These are phyloP conservation scores for Trichonephila inaurata DNA, from an alignment of 1,140 invertebrate species.

Conservation along the genomic window DNA sequence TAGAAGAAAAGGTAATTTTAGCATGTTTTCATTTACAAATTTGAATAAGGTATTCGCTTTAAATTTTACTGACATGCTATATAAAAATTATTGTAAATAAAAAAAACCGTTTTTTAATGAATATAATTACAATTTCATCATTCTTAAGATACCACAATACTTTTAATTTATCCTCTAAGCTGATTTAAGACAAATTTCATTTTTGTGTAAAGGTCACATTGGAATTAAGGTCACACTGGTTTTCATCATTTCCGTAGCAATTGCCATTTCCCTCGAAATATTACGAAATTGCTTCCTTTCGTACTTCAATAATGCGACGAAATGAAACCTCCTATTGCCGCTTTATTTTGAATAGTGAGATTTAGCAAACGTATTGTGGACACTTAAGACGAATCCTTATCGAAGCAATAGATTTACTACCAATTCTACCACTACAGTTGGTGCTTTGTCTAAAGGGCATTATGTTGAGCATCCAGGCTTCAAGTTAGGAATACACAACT, in stretches of 20 bases:
- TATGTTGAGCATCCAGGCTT: not conserved
- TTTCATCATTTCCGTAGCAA: not conserved
- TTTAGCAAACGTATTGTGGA: not conserved
- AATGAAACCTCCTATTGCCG: constrained; percentile 14
- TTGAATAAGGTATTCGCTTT: too few species aligned
- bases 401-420: not conserved
- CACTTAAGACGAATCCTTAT: constrained; percentile 6
- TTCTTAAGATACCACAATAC: too few species aligned
- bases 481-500: not conserved
- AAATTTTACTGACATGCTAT: too few species aligned
- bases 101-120: too few species aligned
- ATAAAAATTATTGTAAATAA: too few species aligned
- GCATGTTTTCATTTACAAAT: too few species aligned
- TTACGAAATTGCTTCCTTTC: not conserved
- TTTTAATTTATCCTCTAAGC: too few species aligned
- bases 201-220: not conserved
- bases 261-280: not conserved
- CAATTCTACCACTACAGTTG: not conserved
- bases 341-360: not conserved
- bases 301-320: not conserved
- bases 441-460: constrained; percentile 14
- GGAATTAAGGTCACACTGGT: not conserved
- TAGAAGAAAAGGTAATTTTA: too few species aligned
- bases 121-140: too few species aligned
- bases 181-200: too few species aligned